phyloP scores from a whole-genome alignment of 2,888 invertebrate genomes.

The Clanis bilineata region DNA sequence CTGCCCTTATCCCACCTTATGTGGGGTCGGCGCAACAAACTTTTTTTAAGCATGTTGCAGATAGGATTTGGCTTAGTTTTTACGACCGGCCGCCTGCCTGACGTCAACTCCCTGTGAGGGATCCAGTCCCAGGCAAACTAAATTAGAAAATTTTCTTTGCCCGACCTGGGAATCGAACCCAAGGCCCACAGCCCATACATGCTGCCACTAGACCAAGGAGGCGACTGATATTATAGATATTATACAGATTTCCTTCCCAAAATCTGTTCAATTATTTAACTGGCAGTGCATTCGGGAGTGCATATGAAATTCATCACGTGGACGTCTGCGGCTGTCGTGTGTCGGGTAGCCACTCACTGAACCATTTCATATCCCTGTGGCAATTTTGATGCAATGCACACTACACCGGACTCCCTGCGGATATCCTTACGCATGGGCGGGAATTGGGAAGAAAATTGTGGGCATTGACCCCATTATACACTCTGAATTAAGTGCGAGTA shows the following conservation, averaged over 20 bases:
- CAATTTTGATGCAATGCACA: conserved; percentile 45
- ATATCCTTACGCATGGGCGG: conserved; percentile 35
- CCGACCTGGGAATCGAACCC: no score
- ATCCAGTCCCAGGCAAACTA: no score
- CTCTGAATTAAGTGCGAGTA: not conserved
- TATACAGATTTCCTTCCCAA: not conserved
- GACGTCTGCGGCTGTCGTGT: conserved; percentile 14
- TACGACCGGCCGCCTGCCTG: no score
- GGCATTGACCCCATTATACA: not conserved
- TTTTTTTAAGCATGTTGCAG: no score
- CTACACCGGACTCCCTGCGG: conserved; percentile 43
- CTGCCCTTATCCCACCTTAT: no score
- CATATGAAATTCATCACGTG: conserved; percentile 13
- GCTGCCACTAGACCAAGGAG: no score
- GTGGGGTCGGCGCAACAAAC: no score
- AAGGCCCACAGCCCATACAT: no score
- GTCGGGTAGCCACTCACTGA: conserved; percentile 14
- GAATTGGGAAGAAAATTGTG: not conserved
- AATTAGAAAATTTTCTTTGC: no score
- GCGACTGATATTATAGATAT: no score
- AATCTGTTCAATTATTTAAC: not conserved
- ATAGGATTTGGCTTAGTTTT: no score
- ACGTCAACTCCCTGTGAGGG: no score
- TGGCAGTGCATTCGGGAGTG: conserved; percentile 4
- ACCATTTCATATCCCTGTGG: conserved; percentile 19